Evolutionary conservation across 2,113 vertebrate species (phyloP).

Genomic region (Struthio camelus): DNA sequence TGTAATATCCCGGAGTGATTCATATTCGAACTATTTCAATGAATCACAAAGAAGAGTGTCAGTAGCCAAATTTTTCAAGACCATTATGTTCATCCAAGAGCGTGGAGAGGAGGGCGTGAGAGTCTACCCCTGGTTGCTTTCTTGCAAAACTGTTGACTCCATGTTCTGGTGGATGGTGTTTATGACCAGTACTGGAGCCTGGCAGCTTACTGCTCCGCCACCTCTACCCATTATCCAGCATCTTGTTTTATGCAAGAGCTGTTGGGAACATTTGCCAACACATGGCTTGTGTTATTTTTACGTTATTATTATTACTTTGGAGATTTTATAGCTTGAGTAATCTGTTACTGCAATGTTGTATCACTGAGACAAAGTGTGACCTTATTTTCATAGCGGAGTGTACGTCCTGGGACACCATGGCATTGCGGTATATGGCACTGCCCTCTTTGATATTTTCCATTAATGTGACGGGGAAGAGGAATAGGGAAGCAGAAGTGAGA

Average conservation of each 20-base stretch:
- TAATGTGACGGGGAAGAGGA: background rate
- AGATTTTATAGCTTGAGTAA: background rate
- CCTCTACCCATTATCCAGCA: background rate
- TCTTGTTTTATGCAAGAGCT: background rate
- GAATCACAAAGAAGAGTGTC: background rate
- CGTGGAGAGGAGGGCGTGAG: background rate
- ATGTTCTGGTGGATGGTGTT: fast-evolving
- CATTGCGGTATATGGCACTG: background rate
- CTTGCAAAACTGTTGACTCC: background rate
- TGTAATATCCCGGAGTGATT: background rate
- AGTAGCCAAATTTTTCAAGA: background rate
- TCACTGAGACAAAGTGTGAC: background rate
- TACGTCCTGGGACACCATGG: background rate
- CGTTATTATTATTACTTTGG: background rate
- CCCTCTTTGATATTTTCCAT: background rate
- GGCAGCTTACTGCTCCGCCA: background rate
- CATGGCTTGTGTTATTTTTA: background rate
- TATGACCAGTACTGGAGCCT: background rate
- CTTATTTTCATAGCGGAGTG: background rate
- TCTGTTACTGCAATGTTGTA: background rate
- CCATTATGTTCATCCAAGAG: background rate
- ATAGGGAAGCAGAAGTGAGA: background rate
- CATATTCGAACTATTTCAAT: background rate
- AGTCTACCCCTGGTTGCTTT: background rate
- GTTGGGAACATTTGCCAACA: background rate